These are phyloP conservation scores for Aphaenogaster rudis DNA, from an alignment of 1,140 invertebrate genomes.

Conservation along the genomic window DNA sequence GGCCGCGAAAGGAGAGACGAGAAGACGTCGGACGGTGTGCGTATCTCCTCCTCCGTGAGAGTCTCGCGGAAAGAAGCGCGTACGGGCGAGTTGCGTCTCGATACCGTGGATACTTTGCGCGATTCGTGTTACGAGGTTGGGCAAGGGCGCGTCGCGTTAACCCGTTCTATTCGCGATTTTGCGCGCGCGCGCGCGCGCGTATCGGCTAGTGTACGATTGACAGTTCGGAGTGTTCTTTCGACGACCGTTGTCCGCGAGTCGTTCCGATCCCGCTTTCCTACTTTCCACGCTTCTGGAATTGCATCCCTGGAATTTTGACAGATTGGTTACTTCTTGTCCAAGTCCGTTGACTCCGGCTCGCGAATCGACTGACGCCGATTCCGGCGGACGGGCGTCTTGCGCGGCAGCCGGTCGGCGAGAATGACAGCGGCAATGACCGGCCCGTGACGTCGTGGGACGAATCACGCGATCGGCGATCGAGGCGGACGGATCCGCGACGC, in stretches of 20 bases:
- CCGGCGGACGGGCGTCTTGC: too few relatives aligned
- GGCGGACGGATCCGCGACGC: neutral
- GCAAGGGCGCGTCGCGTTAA: conserved; percentile 20
- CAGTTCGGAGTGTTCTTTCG: conserved; percentile 25
- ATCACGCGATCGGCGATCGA: neutral
- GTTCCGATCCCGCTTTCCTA: neutral
- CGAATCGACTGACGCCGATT: conserved; percentile 42
- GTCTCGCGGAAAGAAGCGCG: neutral
- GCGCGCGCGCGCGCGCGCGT: neutral
- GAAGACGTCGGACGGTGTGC: neutral
- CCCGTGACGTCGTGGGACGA: conserved; percentile 6
- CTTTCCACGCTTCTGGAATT: neutral
- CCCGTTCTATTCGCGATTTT: neutral
- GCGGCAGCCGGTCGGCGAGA: neutral
- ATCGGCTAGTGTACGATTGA: conserved; percentile 26
- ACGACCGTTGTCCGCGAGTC: neutral
- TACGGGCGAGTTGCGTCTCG: neutral
- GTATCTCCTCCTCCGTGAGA: neutral
- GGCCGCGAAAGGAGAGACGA: neutral
- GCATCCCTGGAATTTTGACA: neutral
- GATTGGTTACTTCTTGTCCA: neutral
- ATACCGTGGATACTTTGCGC: conserved; percentile 6
- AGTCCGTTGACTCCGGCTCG: conserved; percentile 12
- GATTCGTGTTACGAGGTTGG: conserved; percentile 15
- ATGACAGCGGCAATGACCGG: neutral